A percentile compares a stretch with the other conserved stretches of the same genome.
phyloP scores from a whole-genome alignment of 2,797 vertebrate species.

The Hipposideros larvatus region DNA sequence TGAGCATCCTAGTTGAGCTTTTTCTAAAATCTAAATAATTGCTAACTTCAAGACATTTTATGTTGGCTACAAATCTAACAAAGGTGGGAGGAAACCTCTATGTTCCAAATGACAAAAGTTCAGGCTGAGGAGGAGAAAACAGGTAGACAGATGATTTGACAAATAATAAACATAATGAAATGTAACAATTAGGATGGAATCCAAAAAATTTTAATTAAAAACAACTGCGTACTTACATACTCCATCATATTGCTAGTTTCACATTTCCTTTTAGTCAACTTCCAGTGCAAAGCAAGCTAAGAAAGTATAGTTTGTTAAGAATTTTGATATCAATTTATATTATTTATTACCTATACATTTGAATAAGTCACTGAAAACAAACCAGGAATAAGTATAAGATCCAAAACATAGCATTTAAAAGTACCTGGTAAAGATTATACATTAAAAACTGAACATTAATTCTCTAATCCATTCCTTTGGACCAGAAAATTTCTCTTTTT shows the following conservation, averaged over 20 bases:
- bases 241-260: conserved; percentile 99
- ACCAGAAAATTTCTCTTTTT: conserved; percentile 47
- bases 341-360: conserved; percentile 58
- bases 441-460: conserved; percentile 47
- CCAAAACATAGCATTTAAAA: conserved; percentile 43
- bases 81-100: conserved; percentile 27
- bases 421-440: conserved; percentile 36
- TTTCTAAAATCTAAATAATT: conserved; percentile 37
- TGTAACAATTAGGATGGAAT: background rate
- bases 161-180: background rate
- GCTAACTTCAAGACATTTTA: conserved; percentile 64
- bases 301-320: conserved; percentile 78
- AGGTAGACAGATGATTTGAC: conserved; percentile 3
- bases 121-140: conserved; percentile 58
- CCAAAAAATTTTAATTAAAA: conserved; percentile 43
- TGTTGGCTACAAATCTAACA: conserved; percentile 61
- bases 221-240: conserved; percentile 93
- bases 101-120: conserved; percentile 36
- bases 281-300: conserved; percentile 99
- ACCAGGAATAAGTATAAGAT: background rate
- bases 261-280: conserved; percentile 99
- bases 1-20: background rate
- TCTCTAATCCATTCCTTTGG: conserved; percentile 54
- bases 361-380: conserved; percentile 57
- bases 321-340: conserved; percentile 62